Percentiles rank a stretch among this genome's conserved stretches.
Evolutionary conservation across 2,113 vertebrate genomes (phyloP).

Genomic region (Myotis davidii): DNA sequence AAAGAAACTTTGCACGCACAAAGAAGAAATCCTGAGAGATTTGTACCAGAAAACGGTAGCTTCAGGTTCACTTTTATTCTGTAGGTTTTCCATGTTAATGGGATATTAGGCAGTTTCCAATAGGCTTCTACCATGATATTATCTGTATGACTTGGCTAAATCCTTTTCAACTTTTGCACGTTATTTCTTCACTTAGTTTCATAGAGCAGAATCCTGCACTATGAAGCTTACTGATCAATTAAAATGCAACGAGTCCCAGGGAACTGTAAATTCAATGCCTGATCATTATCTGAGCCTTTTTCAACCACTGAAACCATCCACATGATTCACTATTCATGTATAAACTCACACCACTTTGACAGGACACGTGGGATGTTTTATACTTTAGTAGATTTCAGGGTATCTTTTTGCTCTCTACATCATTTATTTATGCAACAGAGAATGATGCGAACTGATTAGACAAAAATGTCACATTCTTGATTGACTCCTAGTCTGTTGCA

Average conservation of each 20-base stretch:
- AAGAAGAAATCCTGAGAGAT: slow-evolving; percentile 21
- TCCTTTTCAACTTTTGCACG: background rate
- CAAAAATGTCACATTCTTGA: background rate
- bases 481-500: background rate
- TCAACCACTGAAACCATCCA: background rate
- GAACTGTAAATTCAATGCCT: background rate
- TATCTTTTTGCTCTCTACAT: background rate
- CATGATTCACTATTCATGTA: background rate
- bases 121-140: background rate
- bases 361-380: background rate
- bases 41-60: slow-evolving; percentile 18
- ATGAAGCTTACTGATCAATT: background rate
- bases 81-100: background rate
- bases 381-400: background rate
- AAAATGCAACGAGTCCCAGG: background rate
- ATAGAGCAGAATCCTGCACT: background rate
- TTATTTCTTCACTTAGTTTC: background rate
- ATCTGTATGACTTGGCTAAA: background rate
- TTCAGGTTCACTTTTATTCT: slow-evolving; percentile 9
- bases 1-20: background rate
- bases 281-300: slow-evolving; percentile 49
- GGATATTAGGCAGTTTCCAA: background rate
- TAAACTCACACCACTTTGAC: background rate
- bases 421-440: slow-evolving; percentile 9
- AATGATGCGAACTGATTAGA: background rate